Conservation (phyloP, 2,888 invertebrate species). For the Caradrina clavipalpis region DNA sequence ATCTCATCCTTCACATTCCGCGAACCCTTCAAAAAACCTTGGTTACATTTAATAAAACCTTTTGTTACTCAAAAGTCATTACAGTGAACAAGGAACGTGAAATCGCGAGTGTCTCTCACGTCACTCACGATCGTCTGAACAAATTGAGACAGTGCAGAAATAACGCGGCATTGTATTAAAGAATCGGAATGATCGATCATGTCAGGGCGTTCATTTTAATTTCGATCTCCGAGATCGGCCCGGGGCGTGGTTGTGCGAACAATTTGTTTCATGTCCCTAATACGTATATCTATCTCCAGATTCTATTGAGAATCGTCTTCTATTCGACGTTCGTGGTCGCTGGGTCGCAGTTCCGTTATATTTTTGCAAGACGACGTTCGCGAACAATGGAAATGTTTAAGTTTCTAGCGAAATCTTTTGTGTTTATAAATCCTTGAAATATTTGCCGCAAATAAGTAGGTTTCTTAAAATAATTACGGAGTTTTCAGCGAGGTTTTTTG, state of each 20-base stretch:
- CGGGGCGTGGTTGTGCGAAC: slow-evolving; percentile 88
- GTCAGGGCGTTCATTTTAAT: slow-evolving; percentile 89
- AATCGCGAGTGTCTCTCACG: slow-evolving; percentile 79
- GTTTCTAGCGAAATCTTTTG: slow-evolving; percentile 45
- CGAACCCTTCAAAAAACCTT: slow-evolving; percentile 25
- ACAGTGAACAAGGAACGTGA: slow-evolving; percentile 75
- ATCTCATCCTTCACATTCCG: slow-evolving; percentile 31
- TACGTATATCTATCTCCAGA: slow-evolving; percentile 67
- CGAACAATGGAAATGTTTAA: slow-evolving; percentile 43
- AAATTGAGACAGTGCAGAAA: slow-evolving; percentile 89
- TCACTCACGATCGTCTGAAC: slow-evolving; percentile 79
- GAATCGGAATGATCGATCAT: slow-evolving; percentile 90
- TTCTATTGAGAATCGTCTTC: slow-evolving; percentile 56
- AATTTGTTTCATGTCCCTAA: slow-evolving; percentile 89
- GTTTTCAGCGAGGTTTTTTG: slow-evolving; percentile 31
- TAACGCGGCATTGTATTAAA: slow-evolving; percentile 88
- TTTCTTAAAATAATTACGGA: slow-evolving; percentile 44
- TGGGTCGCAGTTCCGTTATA: slow-evolving; percentile 44
- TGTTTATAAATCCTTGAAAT: slow-evolving; percentile 40
- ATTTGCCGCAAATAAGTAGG: slow-evolving; percentile 36
- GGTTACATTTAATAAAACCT: slow-evolving; percentile 60
- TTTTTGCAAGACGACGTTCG: slow-evolving; percentile 5
- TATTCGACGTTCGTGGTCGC: slow-evolving; percentile 44
- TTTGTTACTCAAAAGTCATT: slow-evolving; percentile 69
- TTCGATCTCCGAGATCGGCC: slow-evolving; percentile 87